Evolutionary conservation across 2,888 invertebrate genomes (phyloP), one percentile per base, ranked within the genome.

Genomic region (Pseudolycoriella hygida): DNA sequence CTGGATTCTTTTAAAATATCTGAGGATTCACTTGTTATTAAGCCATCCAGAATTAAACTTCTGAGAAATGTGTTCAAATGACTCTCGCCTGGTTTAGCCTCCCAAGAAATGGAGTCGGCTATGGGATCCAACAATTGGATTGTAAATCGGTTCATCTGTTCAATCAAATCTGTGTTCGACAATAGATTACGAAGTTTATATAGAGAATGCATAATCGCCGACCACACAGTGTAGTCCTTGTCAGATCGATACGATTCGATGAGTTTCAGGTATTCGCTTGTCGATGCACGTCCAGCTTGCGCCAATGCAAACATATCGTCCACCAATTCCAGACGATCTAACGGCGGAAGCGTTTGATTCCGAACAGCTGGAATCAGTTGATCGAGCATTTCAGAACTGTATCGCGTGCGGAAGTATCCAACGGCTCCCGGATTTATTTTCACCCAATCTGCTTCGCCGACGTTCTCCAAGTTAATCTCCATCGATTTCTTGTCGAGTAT

Each of bases 241-340:
- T 96, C 93, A 53, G 83, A 77, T 50, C 76, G 72, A 60, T 81
- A 92, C 0, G 90, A 86, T 54, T 80, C 76, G 58, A 90, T 77
- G 12, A 94, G 70, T 57, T 82, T 77, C 45, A 96, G 67, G 1
- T 72, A 72, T 6, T 61, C 81, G 0, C 80, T 80, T 12, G 90
- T 87, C 47, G 80, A 76, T 3, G 80, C 75, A 45, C 61, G 57
- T 1, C 93, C 93, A 3, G 92, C 84, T 68, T 85, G 83, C 15
- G 87, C 90, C 67, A 93, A 72, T 31, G 93, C 92, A 62, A 90
- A 93, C 54, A 93, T 73, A 66, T 96, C 96, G 61, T 88, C 89
- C 48, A 92, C 74, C 8, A 96, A 68, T 1, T 89, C 87, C 47
- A 94, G 74, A 32, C 94, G 75, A 66, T 96, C 96, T 17, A 90